Base-by-base conservation (phyloP, 2,113 vertebrate genomes). In the Parotia lawesii region DNA sequence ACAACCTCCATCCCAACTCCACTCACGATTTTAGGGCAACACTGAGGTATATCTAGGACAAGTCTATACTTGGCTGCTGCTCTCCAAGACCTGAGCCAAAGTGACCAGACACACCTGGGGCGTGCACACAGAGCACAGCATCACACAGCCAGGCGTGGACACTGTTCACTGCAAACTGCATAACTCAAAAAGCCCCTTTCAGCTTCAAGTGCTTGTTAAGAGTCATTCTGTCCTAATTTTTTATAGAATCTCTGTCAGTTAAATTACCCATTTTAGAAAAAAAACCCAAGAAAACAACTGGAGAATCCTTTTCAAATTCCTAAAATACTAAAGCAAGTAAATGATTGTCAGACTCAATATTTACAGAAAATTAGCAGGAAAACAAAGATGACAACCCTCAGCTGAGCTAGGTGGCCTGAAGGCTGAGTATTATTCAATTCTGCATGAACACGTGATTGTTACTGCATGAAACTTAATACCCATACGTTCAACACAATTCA, bases 321-420 rank as follows among this genome's bases (percentile, higher is more conserved):
- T 91, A 86, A 92, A 96, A 90, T 73, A 58, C 69, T 50, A 57
- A 67, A 65, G 35, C 61, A 74, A 85, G 56, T 92, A 83, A 75
- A 72, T 15, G 15, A 76, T 38, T 85, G 37, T 62, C 58, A 90
- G 31, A 51, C 37, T 45, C 16, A 38, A 3, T 79, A 90, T 77
- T 88, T 95, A 85, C 5, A 91, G 74, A 80, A 89, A 90, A 83
- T 20, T 83, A 54, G 19, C 89, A 62, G 50, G 50, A 94, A 87
- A 95, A 58, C 54, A 85, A 76, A 54, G 75, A 83, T 40, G 48
- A 89, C 37, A 91, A 44, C 35, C 37, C 45, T 60, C 51, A 85
- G 58, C 56, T 18, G 31, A 96, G 86, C 45, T 73, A 69, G 79
- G 21, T 72, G 37, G 75, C 69, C 44, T 28, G 21, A 78, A 85